These are phyloP conservation scores for Epirrhoe tristata DNA, from an alignment of 2,888 invertebrate species.

Conservation along the genomic window DNA sequence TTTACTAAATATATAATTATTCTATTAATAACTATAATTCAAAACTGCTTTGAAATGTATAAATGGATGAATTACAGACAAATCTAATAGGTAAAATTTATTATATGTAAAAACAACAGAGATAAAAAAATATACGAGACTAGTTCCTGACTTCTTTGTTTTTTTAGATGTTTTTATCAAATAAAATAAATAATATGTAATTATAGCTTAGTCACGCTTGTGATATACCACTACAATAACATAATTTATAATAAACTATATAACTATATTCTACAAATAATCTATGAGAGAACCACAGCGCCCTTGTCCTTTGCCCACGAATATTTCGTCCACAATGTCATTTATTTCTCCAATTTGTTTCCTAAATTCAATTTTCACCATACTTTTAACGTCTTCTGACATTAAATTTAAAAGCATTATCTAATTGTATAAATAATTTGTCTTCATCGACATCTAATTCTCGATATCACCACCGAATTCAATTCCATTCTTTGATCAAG, in stretches of 20 bases:
- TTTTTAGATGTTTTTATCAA: conserved; percentile 11
- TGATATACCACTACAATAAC: not conserved
- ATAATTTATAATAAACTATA: not conserved
- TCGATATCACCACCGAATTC: not conserved
- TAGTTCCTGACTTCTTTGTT: conserved; percentile 16
- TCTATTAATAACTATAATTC: conserved; percentile 31
- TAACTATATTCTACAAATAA: conserved; percentile 4
- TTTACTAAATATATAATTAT: conserved; percentile 19
- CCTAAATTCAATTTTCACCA: conserved; percentile 20
- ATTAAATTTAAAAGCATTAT: conserved; percentile 3
- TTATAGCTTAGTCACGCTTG: not conserved
- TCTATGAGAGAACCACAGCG: not conserved
- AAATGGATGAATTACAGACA: conserved; percentile 6
- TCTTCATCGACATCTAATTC: not conserved
- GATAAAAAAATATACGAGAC: conserved; percentile 12
- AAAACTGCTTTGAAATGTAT: conserved; percentile 28
- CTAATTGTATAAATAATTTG: conserved; percentile 7
- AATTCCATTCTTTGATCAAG: not conserved
- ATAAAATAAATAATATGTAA: not conserved
- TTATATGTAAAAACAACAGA: conserved; percentile 8
- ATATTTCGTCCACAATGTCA: conserved; percentile 1
- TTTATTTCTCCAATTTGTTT: conserved; percentile 15
- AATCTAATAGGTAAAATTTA: conserved; percentile 4
- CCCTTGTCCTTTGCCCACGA: not conserved
- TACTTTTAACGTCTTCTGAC: not conserved